Conservation (phyloP, 2,113 vertebrate species). For the Coreoperca whiteheadi region DNA sequence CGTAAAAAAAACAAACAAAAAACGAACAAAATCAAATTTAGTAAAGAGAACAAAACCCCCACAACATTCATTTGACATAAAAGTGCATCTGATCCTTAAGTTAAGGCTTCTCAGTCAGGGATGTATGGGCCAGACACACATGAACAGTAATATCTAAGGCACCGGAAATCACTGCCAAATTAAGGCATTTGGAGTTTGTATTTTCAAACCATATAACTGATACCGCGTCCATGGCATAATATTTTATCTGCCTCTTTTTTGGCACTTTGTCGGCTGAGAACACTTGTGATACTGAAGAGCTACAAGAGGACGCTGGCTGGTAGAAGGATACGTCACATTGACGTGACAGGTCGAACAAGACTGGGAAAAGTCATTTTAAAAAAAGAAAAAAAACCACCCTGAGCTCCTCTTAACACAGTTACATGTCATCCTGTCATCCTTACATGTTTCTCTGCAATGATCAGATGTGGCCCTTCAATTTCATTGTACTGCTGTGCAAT, state of each 20-base stretch:
- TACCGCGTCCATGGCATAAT: background rate
- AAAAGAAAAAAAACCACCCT: background rate
- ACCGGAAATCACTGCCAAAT: slow-evolving; percentile 1
- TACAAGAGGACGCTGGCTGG: background rate
- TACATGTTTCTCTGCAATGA: no score
- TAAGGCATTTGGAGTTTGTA: slow-evolving; percentile 27
- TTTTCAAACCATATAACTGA: slow-evolving; percentile 13
- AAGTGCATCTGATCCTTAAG: slow-evolving; percentile 90
- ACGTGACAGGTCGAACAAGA: background rate
- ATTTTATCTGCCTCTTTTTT: slow-evolving; percentile 25
- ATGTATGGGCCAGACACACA: slow-evolving; percentile 37
- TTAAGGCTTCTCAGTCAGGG: slow-evolving; percentile 38
- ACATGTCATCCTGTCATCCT: background rate
- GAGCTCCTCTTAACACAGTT: background rate
- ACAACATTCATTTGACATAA: slow-evolving; percentile 91
- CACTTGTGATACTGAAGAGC: slow-evolving; percentile 5
- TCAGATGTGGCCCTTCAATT: no score
- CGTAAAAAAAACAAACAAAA: slow-evolving; percentile 45
- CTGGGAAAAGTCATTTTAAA: background rate
- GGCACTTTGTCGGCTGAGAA: slow-evolving; percentile 43
- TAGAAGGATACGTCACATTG: slow-evolving; percentile 1
- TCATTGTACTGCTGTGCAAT: no score
- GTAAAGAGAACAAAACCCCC: slow-evolving; percentile 68
- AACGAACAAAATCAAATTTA: slow-evolving; percentile 49
- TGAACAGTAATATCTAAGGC: background rate